phyloP scores from a whole-genome alignment of 1,140 invertebrate species.

The Plutomurus gul region DNA sequence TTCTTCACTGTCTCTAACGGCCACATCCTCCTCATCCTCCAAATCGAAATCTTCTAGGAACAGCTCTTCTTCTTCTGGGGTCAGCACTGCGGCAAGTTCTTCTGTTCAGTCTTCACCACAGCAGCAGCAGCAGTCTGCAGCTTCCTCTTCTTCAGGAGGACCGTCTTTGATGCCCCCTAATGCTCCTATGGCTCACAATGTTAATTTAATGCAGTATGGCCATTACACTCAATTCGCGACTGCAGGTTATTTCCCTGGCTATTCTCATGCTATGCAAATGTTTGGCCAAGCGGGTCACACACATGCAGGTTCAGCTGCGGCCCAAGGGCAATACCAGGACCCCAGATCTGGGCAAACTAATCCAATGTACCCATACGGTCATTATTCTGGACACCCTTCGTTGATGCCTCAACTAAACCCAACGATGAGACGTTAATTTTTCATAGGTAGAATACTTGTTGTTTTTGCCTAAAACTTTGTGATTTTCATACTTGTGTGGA shows the following conservation, averaged over 20 bases:
- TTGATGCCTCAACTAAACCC: slow-evolving; percentile 41
- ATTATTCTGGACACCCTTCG: slow-evolving; percentile 7
- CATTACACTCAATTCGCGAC: slow-evolving; percentile 7
- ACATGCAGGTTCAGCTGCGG: slow-evolving; percentile 12
- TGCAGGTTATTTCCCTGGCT: slow-evolving; percentile 17
- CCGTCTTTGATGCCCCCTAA: slow-evolving; percentile 1
- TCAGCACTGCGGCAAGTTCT: neutral
- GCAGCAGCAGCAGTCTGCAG: neutral
- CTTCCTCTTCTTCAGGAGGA: too few species aligned
- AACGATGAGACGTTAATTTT: slow-evolving; percentile 38
- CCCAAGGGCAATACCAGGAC: slow-evolving; percentile 40
- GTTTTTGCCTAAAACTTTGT: neutral
- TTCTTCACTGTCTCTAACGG: neutral
- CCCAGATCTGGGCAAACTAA: slow-evolving; percentile 29
- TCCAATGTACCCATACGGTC: slow-evolving; percentile 34
- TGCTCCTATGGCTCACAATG: neutral
- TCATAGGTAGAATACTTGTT: neutral
- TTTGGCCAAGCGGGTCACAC: slow-evolving; percentile 5
- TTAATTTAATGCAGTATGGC: slow-evolving; percentile 4
- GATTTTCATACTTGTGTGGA: slow-evolving; percentile 5
- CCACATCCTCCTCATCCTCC: neutral
- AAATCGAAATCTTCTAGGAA: slow-evolving; percentile 33
- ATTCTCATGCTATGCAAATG: slow-evolving; percentile 25
- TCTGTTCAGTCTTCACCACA: slow-evolving; percentile 17
- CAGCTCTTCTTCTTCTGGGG: neutral